Percentiles rank a stretch among this genome's conserved stretches.
These are phyloP conservation scores for Acrobasis suavella DNA, from an alignment of 2,888 invertebrate species.

Conservation along the genomic window DNA sequence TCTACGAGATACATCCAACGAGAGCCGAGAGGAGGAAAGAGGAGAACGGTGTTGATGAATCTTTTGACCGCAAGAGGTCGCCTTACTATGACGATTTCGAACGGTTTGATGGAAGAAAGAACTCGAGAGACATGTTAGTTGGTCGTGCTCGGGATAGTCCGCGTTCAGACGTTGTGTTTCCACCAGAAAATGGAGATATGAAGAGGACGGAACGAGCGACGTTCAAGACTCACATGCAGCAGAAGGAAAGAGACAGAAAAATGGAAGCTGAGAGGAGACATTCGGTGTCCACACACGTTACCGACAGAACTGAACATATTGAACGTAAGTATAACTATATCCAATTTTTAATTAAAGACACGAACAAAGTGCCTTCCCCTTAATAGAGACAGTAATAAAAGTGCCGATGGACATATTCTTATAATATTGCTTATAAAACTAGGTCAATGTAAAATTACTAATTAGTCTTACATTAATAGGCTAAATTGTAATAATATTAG, in stretches of 20 bases:
- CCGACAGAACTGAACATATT: slow-evolving; percentile 84
- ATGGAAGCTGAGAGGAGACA: slow-evolving; percentile 88
- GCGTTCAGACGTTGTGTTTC: slow-evolving; percentile 66
- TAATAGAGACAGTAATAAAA: no score
- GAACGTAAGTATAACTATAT: slow-evolving; percentile 64
- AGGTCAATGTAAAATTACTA: no score
- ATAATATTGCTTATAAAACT: no score
- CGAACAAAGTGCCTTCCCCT: no score
- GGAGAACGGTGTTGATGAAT: slow-evolving; percentile 62
- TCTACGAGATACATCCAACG: slow-evolving; percentile 72
- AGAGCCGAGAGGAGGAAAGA: slow-evolving; percentile 64
- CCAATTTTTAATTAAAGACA: slow-evolving; percentile 10
- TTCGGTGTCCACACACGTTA: slow-evolving; percentile 88
- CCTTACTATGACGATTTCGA: slow-evolving; percentile 74
- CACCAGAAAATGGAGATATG: slow-evolving; percentile 57
- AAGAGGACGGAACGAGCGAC: slow-evolving; percentile 83
- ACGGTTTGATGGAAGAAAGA: slow-evolving; percentile 74
- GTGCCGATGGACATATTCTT: no score
- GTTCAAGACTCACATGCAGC: slow-evolving; percentile 88
- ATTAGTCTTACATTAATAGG: no score
- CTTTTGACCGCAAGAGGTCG: slow-evolving; percentile 66
- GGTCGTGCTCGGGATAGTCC: slow-evolving; percentile 72
- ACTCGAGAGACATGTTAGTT: slow-evolving; percentile 77
- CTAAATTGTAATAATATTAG: no score
- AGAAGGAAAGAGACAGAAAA: slow-evolving; percentile 83